Evolutionary conservation across 2,888 invertebrate genomes (phyloP), one percentile per base, ranked within the genome.

Genomic region (Cephalotes varians): DNA sequence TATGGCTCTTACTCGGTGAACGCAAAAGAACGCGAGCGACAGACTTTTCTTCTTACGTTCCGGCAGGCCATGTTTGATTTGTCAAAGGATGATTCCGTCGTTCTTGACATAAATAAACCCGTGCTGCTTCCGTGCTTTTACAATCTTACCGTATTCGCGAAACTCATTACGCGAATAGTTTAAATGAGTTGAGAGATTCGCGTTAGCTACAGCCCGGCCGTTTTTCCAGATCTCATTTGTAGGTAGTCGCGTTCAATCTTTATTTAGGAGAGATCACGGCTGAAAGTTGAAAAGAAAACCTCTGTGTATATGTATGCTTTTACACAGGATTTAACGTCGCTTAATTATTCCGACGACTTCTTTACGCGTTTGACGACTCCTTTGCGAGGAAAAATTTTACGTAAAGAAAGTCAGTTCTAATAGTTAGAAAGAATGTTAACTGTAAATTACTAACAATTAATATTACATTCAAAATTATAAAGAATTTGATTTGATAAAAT

Each of bases 101-200:
- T 67, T 83, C 85, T 81, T 82, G 85, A 85, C 86, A 87, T 84
- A 87, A 89, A 92, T 91, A 90, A 91, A 91, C 90, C 91, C 85
- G 80, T 44, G 62, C 64, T 28, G 25, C 79, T 40, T 81, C 62
- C 49, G 74, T 60, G 60, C 44, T 80, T 62, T 37, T 62, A 62
- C 80, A 64, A 67, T 71, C 25, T 60, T 79, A 44, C 49, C 62
- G 44, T 81, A 56, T 51, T 40, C 76, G 60, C 54, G 49, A 18
- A 37, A 37, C 64, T 44, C 73, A 40, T 37, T 67, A 58, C 37
- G 49, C 62, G 58, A 21, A 34, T 74, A 74, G 49, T 60, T 80
- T 62, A 80, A 80, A 51, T 49, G 80, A 79, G 47, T 40, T 31
- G 49, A 31, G 60, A 31, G 28, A 60, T 40, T 80, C 62, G 47